Evolutionary conservation across 64 coral and sea anemone species (phyloP), one percentile per base, ranked within the genome.

Genomic region (Stylophora pistillata): DNA sequence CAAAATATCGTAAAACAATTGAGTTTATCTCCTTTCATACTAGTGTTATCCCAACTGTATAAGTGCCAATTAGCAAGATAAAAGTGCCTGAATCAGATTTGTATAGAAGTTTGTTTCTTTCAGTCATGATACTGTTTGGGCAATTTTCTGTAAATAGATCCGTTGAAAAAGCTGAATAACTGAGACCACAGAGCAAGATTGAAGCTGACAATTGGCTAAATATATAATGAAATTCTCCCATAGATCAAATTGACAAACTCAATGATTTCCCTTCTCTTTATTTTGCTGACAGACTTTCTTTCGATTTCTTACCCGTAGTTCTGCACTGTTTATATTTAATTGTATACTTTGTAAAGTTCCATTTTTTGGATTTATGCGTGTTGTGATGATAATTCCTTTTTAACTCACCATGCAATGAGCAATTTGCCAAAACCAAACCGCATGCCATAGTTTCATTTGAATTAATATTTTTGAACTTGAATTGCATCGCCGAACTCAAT

Each of bases 41-140:
- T 5, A 53, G 26, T 84, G 80, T 84, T 84, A 23, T 69, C 53
- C 20, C 34, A 84, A 12, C 80, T 84, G 60, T 60, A n/a, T 21
- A 21, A n/a, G 33, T 18, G 16, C 7, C 15, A 29, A 32, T 14
- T 56, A 54, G 56, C 37, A 23, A 55, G 10, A 55, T 47, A 55
- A 56, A 78, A 9, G 47, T 54, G 47, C 26, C 5, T 27, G 4
- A 75, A 47, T 47, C 52, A 53, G 10, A 31, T 20, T 11, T 52
- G 52, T n/a, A 66, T 20, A 25, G 5, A 26, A 10, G 26, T 53
- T 16, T 12, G 4, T 2, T 76, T 53, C 53, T 12, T 52, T 53
- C 10, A 1, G 20, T 33, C 13, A 17, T 16, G 32, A 13, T 79
- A 12, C 6, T 27, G 26, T 33, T 31, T 2, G 55, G 18, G 59